These are phyloP conservation scores for Dendronephthya gigantea DNA, from an alignment of 64 coral and sea anemone species.

Conservation along the genomic window DNA sequence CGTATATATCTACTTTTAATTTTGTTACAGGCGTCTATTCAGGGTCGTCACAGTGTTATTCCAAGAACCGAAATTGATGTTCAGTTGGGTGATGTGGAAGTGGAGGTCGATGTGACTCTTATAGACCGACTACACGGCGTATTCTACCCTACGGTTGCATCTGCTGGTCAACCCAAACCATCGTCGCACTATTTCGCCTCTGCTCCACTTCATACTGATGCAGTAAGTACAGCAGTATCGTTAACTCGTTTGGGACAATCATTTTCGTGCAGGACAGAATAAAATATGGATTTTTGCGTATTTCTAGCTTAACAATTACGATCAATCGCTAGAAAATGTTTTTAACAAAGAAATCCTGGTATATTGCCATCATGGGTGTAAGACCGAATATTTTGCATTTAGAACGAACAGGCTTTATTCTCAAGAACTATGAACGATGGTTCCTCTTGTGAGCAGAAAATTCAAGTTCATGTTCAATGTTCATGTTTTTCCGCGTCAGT, in stretches of 20 bases:
- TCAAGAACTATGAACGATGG: background rate
- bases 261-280: too few species aligned
- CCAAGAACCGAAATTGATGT: constrained; percentile 73
- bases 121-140: constrained; percentile 65
- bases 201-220: background rate
- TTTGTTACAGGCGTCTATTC: constrained; percentile 7
- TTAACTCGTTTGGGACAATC: background rate
- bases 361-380: too few species aligned
- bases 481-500: constrained; percentile 52
- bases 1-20: background rate
- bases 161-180: background rate
- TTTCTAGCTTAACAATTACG: background rate
- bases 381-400: background rate
- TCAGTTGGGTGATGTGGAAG: constrained; percentile 59
- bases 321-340: background rate
- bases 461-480: constrained; percentile 57
- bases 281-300: too few species aligned
- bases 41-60: background rate
- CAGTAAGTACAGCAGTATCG: background rate
- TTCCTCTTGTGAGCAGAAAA: constrained; percentile 55
- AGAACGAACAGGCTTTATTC: background rate
- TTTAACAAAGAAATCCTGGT: background rate
- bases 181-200: background rate
- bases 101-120: constrained; percentile 79
- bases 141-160: constrained; percentile 24